Base-by-base conservation (phyloP, 2,797 vertebrate species). In the Anabacerthia variegaticeps region DNA sequence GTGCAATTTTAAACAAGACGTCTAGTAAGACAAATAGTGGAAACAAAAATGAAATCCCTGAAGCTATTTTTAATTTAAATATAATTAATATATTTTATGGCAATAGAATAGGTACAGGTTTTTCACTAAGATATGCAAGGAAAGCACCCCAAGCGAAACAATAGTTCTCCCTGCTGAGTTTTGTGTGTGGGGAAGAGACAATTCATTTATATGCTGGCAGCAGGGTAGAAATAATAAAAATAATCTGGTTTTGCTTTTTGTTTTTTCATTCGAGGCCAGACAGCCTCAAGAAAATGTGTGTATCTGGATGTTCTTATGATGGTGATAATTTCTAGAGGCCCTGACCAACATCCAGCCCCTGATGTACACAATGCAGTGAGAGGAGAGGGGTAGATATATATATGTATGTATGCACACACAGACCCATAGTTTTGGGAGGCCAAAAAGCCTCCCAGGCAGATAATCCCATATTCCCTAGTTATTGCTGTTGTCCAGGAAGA, bases 31-130 rank as follows among this genome's bases (percentile, higher is more conserved):
- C 80, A 95, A 95, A 93, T 51, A 95, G 72, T 87, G 85, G 88
- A 87, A 95, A 89, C 52, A 85, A 85, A 93, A 95, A 92, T 83
- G 2, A 88, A 94, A 71, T 89, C 92, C 96, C 89, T 54, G 80
- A 90, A 95, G 94, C 80, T 86, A 85, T 93, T 92, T 95, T 95
- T 76, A 96, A 96, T 96, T 95, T 94, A 90, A 96, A 96, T 73
- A 92, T 84, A 92, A 95, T 94, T 96, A 97, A 95, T 94, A 85
- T 76, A 55, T 90, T 95, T 96, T 96, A 95, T 87, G 90, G 67
- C 83, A 87, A 61, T 82, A 23, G 37, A 93, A 79, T 68, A 85
- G 52, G 74, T 74, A 46, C 28, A 68, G 83, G 71, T 80, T 96
- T 95, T 92, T 80, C 83, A 39, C 52, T 77, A 63, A 93, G 90